phyloP scores from a whole-genome alignment of 53 echinoderm and acorn worm species.

The Crossaster papposus region DNA sequence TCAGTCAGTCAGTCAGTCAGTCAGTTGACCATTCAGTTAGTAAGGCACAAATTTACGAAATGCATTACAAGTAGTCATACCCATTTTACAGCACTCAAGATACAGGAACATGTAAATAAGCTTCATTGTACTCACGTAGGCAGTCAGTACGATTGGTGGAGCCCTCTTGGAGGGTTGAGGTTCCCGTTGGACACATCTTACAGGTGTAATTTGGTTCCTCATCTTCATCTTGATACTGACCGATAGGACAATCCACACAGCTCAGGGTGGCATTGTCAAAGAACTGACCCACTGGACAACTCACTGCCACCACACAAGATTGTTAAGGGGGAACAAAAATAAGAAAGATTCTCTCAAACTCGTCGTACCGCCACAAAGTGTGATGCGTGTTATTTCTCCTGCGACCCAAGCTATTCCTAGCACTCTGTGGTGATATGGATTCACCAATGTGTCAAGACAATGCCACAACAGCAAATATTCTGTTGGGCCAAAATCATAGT shows the following conservation, averaged over 20 bases:
- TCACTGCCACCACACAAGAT: slow-evolving; percentile 32
- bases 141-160: slow-evolving; percentile 60
- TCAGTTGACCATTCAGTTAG: too few species aligned
- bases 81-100: too few species aligned
- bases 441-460: too few species aligned
- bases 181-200: slow-evolving; percentile 66
- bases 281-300: slow-evolving; percentile 65
- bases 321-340: not conserved
- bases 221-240: slow-evolving; percentile 75
- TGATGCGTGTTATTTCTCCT: too few species aligned
- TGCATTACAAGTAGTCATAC: too few species aligned
- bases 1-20: too few species aligned
- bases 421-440: too few species aligned
- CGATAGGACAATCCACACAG: slow-evolving; percentile 61
- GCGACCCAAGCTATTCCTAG: too few species aligned
- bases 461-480: too few species aligned
- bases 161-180: slow-evolving; percentile 51
- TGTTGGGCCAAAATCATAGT: too few species aligned
- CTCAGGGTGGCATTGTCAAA: slow-evolving; percentile 55
- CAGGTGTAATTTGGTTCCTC: slow-evolving; percentile 63
- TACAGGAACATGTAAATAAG: not conserved
- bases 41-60: too few species aligned
- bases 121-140: slow-evolving; percentile 49
- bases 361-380: too few species aligned
- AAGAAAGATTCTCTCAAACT: not conserved